Conservation (phyloP, 2,888 invertebrate genomes). For the Gastracanthus pulcherrimus region DNA sequence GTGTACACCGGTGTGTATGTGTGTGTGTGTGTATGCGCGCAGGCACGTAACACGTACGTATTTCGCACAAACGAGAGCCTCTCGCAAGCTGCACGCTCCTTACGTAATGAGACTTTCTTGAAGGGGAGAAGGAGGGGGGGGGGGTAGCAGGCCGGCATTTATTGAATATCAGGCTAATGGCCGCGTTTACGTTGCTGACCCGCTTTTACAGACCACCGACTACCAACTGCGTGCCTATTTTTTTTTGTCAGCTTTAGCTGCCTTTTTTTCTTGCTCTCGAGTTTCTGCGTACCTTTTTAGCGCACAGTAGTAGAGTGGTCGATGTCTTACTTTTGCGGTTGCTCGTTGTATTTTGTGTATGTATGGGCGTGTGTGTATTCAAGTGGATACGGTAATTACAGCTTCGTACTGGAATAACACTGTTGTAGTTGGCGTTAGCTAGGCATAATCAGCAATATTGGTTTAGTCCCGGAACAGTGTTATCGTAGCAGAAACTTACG, state of each 20-base stretch:
- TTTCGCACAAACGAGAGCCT: neutral
- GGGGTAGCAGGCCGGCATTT: slow-evolving; percentile 30
- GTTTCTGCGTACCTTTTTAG: too few relatives aligned
- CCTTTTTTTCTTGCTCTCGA: neutral
- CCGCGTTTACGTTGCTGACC: slow-evolving; percentile 38
- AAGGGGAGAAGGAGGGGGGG: neutral
- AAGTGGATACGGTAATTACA: too few relatives aligned
- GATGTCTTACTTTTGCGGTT: too few relatives aligned
- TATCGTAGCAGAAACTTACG: too few relatives aligned
- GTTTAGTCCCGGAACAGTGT: neutral
- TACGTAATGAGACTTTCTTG: slow-evolving; percentile 52
- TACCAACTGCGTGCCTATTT: neutral
- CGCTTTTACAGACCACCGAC: too few relatives aligned
- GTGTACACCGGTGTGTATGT: neutral
- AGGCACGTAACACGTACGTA: neutral
- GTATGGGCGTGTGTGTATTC: too few relatives aligned
- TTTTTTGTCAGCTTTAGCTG: too few relatives aligned
- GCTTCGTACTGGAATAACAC: too few relatives aligned
- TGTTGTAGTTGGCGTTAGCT: too few relatives aligned
- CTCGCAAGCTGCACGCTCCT: slow-evolving; percentile 48
- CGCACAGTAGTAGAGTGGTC: too few relatives aligned
- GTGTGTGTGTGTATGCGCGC: neutral
- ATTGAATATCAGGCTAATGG: slow-evolving; percentile 57
- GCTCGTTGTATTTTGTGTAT: too few relatives aligned
- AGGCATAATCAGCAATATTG: too few relatives aligned